Percentiles rank a stretch among this genome's conserved stretches.
Conservation (phyloP, 1,140 invertebrate species). For the Brachionus sp. region DNA sequence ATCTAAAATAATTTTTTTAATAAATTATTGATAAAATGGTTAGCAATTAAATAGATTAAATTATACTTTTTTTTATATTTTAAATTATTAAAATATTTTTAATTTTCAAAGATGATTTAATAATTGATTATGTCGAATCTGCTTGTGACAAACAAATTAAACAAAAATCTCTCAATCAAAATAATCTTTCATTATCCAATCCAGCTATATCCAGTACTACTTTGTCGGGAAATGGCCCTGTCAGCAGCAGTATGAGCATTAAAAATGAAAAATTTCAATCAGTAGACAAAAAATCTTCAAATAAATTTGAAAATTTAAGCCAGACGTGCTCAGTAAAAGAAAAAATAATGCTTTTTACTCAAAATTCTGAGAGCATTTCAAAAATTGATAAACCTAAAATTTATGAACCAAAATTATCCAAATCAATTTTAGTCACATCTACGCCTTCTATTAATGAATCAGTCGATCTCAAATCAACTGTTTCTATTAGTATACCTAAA, state of each 20-base stretch:
- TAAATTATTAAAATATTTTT: neutral
- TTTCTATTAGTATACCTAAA: neutral
- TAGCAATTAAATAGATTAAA: no score
- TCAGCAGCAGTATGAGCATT: neutral
- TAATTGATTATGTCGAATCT: slow-evolving; percentile 32
- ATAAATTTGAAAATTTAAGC: neutral
- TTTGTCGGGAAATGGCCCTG: neutral
- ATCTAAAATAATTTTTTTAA: neutral
- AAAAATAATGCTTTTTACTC: slow-evolving; percentile 33
- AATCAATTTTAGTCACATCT: slow-evolving; percentile 7
- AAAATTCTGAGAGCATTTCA: neutral
- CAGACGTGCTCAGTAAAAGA: neutral
- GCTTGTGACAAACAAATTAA: slow-evolving; percentile 33
- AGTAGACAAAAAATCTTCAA: neutral
- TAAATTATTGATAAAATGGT: no score
- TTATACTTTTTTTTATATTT: no score
- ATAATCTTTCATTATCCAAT: neutral
- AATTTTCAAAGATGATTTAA: neutral
- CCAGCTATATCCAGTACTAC: neutral
- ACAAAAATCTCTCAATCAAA: neutral
- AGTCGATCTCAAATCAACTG: neutral
- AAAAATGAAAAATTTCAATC: neutral
- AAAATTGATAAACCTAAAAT: slow-evolving; percentile 5
- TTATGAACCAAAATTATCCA: slow-evolving; percentile 7
- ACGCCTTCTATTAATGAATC: neutral